Conservation (phyloP, 2,888 invertebrate species). For the Poecilobothrus nobilitatus region DNA sequence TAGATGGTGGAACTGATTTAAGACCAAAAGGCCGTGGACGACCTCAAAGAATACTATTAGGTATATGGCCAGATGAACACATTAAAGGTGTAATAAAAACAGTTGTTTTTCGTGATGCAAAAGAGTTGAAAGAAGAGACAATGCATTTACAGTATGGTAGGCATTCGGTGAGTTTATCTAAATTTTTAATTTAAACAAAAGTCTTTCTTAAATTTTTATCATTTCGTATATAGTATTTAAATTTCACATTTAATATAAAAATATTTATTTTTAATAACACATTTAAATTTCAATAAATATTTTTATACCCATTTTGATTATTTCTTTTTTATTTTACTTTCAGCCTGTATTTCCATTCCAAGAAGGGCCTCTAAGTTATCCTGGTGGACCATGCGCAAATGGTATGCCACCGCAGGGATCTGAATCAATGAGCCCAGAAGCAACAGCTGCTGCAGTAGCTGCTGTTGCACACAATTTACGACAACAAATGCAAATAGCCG, state of each 20-base stretch:
- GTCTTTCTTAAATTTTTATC: too few species aligned
- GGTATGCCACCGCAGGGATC: constrained; percentile 47
- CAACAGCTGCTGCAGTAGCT: constrained; percentile 76
- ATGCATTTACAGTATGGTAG: constrained; percentile 51
- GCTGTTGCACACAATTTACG: constrained; percentile 77
- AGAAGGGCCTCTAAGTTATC: constrained; percentile 56
- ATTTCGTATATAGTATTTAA: too few species aligned
- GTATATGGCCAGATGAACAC: constrained; percentile 91
- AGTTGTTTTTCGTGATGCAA: constrained; percentile 83
- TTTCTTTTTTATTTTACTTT: constrained; percentile 23
- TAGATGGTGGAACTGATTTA: constrained; percentile 83
- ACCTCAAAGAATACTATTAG: constrained; percentile 81
- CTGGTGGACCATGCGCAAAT: constrained; percentile 48
- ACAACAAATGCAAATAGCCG: constrained; percentile 69
- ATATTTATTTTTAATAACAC: not conserved
- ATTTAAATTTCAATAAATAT: too few species aligned
- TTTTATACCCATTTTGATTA: not conserved
- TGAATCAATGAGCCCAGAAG: constrained; percentile 53
- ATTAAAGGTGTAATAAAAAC: constrained; percentile 87
- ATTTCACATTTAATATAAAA: too few species aligned
- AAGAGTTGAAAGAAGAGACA: constrained; percentile 67
- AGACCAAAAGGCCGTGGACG: constrained; percentile 85
- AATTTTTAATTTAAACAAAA: constrained; percentile 27
- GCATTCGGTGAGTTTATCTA: constrained; percentile 51
- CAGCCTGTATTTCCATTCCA: constrained; percentile 51